Conservation (phyloP, 1,140 invertebrate species). For the Solenopsis fugax region DNA sequence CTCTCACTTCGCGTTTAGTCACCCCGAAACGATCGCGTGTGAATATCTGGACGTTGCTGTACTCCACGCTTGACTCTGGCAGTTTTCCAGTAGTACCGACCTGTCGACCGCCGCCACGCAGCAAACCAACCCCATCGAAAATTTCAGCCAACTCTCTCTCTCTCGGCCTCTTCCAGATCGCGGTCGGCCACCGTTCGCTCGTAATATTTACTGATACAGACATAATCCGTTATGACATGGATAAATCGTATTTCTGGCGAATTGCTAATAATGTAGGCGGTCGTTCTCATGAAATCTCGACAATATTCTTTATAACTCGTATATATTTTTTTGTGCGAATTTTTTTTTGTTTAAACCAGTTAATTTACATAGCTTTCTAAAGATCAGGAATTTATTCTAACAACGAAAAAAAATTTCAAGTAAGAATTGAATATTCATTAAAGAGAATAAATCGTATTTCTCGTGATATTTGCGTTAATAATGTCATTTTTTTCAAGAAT, state of each 20-base stretch:
- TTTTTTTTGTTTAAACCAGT: background rate
- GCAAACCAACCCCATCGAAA: slow-evolving; percentile 65
- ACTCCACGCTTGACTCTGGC: slow-evolving; percentile 69
- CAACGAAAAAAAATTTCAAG: background rate
- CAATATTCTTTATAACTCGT: background rate
- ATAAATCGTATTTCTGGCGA: slow-evolving; percentile 40
- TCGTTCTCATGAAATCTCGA: background rate
- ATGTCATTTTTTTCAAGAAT: background rate
- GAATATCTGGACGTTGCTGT: slow-evolving; percentile 72
- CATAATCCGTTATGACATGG: slow-evolving; percentile 64
- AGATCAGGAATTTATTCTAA: background rate
- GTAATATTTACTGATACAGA: slow-evolving; percentile 42
- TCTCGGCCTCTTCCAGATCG: slow-evolving; percentile 63
- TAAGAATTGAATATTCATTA: background rate
- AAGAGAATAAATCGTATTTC: background rate
- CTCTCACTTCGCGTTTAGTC: slow-evolving; percentile 6
- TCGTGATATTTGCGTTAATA: background rate
- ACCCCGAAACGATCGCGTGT: slow-evolving; percentile 72
- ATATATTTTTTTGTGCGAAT: background rate
- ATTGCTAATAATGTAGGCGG: slow-evolving; percentile 30
- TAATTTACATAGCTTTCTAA: background rate
- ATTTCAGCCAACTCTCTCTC: slow-evolving; percentile 68
- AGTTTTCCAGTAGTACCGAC: slow-evolving; percentile 69
- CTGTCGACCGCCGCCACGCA: slow-evolving; percentile 53
- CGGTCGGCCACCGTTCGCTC: slow-evolving; percentile 55